Conservation (phyloP, 2,797 vertebrate genomes). For the Epinephelus awoara region DNA sequence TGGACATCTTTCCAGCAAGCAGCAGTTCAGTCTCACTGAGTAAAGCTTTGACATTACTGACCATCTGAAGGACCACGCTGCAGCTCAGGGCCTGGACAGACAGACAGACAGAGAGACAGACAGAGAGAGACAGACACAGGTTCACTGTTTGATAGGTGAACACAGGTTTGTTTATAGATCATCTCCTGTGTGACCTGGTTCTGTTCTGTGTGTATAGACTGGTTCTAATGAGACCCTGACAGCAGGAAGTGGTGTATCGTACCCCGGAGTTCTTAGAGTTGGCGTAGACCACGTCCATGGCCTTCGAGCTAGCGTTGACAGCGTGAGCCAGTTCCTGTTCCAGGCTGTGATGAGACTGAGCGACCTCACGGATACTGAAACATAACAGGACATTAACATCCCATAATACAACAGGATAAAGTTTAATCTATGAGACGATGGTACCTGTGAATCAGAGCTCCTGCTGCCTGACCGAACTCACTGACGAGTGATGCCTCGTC, state of each 20-base stretch:
- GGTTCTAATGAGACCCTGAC: not conserved
- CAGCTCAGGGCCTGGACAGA: conserved; percentile 88
- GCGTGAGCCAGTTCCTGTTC: conserved; percentile 98
- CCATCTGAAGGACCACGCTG: conserved; percentile 92
- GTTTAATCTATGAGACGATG: too few relatives aligned
- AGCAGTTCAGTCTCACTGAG: conserved; percentile 96
- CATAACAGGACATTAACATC: not conserved
- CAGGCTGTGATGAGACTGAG: conserved; percentile 91
- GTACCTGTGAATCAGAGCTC: conserved; percentile 93
- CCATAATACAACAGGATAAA: too few relatives aligned
- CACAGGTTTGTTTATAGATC: not conserved
- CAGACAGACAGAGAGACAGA: not conserved
- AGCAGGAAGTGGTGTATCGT: conserved; percentile 10
- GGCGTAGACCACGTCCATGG: conserved; percentile 95
- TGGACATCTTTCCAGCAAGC: conserved; percentile 92
- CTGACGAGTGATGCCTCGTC: conserved; percentile 93
- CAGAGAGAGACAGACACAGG: not conserved
- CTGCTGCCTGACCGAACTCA: conserved; percentile 92
- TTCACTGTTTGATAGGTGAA: not conserved
- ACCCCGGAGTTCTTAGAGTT: conserved; percentile 92
- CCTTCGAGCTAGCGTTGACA: conserved; percentile 97
- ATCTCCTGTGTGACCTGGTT: not conserved
- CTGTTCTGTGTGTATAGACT: too few relatives aligned
- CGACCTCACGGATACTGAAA: conserved; percentile 93
- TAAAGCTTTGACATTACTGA: conserved; percentile 93